Percentiles rank a stretch among this genome's conserved stretches.
phyloP scores from a whole-genome alignment of 2,797 vertebrate species.

The Helarctos malayanus region DNA sequence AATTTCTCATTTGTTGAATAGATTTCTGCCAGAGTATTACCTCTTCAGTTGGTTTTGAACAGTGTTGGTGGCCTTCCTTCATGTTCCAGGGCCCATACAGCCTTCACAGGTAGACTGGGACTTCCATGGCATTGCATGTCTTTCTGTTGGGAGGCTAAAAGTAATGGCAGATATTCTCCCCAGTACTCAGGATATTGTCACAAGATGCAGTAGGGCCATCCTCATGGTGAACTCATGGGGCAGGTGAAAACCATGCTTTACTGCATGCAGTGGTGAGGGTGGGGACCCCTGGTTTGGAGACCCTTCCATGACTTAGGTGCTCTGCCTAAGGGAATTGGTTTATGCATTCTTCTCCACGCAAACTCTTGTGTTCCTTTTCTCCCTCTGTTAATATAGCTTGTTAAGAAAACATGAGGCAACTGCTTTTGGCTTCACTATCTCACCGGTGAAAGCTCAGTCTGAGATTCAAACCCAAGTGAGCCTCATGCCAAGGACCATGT shows the following conservation, averaged over 20 bases:
- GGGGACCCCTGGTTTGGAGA: neutral
- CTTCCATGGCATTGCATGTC: neutral
- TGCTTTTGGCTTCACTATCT: too few relatives aligned
- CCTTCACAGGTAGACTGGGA: neutral
- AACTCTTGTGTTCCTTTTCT: neutral
- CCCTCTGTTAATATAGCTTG: neutral
- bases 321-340: neutral
- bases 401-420: too few relatives aligned
- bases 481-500: neutral
- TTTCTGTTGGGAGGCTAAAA: neutral
- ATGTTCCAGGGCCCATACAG: neutral
- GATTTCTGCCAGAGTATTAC: neutral
- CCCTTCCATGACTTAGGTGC: neutral
- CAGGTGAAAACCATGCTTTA: too few relatives aligned
- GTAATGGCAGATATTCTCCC: neutral
- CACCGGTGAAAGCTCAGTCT: neutral
- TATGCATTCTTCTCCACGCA: neutral
- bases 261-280: too few relatives aligned
- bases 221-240: neutral
- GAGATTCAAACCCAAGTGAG: neutral
- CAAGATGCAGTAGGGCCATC: rapidly evolving
- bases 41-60: neutral
- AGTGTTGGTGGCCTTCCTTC: neutral
- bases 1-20: neutral
- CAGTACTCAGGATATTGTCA: neutral